Evolutionary conservation across 1,140 invertebrate species (phyloP), one percentile per base, ranked within the genome.

Genomic region (Eulimnadia texana): DNA sequence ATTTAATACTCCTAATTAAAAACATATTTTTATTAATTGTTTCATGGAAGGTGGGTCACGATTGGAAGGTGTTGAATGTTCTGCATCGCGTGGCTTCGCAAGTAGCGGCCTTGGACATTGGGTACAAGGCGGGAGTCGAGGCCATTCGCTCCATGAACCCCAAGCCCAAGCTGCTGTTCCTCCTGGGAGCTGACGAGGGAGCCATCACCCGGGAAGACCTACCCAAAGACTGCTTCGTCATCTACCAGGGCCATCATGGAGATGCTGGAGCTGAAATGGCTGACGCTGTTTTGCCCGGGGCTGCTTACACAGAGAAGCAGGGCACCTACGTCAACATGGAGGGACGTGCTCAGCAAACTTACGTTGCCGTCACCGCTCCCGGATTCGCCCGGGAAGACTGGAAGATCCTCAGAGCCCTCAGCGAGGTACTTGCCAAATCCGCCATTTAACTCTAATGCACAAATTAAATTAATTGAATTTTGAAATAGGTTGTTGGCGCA

Each of bases 221-320:
- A 60, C 83, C 89, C 16, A 77, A 82, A 57, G 86, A 92, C 70
- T 84, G 84, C 64, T 88, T 89, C 65, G 82, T 99, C 58, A 84
- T 99, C 67, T 99, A 99, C 73, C 90, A 95, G 80, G 91, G 95
- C 58, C 93, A 95, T 76, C 95, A 98, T 76, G 96, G 96, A 58
- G 96, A 99, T 74, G 78, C 75, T 64, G 95, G 95, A 64, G 96
- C 96, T 11, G 73, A 82, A 57, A 86, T 94, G 64, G 94, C 96
- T 61, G 95, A 99, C 76, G 81, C 90, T 19, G 80, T 99, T 62
- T 76, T 99, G 2, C 94, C 96, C 20, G 95, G 91, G 60, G 90
- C 92, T n/a, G 93, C 96, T 0, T 99, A 98, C 72, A 99, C 96
- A 1, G 96, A 99, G 78, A 99, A 99, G 75, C 85, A 92, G 72